phyloP scores from a whole-genome alignment of 2,113 vertebrate species.

The Eolophus roseicapilla region DNA sequence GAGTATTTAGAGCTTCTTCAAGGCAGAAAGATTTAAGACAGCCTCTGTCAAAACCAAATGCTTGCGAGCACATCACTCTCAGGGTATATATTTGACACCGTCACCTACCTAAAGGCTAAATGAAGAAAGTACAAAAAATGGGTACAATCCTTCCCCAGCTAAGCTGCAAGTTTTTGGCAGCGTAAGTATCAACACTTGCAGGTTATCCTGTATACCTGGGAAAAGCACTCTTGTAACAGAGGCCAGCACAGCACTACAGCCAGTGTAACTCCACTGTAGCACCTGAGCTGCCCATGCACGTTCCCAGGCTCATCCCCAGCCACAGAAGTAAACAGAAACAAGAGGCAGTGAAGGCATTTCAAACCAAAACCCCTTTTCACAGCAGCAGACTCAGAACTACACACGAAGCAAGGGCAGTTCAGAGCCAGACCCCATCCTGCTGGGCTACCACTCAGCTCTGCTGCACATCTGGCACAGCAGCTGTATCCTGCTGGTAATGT shows the following conservation, averaged over 20 bases:
- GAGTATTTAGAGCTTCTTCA: rapidly evolving
- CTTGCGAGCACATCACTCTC: rapidly evolving
- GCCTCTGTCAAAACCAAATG: neutral
- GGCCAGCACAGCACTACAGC: rapidly evolving
- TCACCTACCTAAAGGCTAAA: neutral
- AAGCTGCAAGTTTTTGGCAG: neutral
- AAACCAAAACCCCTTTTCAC: neutral
- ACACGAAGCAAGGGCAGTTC: rapidly evolving
- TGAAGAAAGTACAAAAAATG: rapidly evolving
- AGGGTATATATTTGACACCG: rapidly evolving
- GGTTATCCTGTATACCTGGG: neutral
- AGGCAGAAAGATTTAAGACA: neutral
- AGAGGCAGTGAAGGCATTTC: neutral
- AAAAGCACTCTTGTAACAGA: neutral
- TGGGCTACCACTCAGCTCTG: neutral
- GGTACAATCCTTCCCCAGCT: neutral
- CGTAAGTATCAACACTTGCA: rapidly evolving
- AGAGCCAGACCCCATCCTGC: rapidly evolving
- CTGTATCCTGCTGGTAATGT: neutral
- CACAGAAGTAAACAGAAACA: rapidly evolving
- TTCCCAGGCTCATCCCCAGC: neutral
- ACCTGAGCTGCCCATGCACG: rapidly evolving
- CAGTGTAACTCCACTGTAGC: rapidly evolving
- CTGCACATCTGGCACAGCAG: neutral
- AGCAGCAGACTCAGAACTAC: neutral